Evolutionary conservation across 2,113 vertebrate species (phyloP).

Genomic region (Illadopsis cleaveri): DNA sequence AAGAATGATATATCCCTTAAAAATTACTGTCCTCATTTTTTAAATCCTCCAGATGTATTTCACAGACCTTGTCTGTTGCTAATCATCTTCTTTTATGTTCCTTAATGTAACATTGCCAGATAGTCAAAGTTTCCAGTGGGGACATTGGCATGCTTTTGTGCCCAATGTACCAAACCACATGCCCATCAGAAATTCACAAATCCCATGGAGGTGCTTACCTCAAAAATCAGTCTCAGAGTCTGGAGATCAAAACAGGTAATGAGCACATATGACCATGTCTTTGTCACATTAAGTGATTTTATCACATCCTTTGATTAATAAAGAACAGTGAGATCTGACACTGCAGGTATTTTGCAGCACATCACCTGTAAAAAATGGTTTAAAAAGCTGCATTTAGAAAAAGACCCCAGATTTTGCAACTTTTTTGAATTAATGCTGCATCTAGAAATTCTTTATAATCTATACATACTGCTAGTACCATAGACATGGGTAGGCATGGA

Average conservation of each 20-base stretch:
- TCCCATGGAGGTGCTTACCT: fast-evolving
- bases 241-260: background rate
- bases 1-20: background rate
- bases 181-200: background rate
- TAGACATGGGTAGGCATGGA: background rate
- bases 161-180: background rate
- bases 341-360: background rate
- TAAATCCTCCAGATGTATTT: background rate
- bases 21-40: background rate
- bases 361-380: background rate
- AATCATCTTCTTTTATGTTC: background rate
- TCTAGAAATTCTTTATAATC: background rate
- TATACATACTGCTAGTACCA: background rate
- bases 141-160: background rate
- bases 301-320: background rate
- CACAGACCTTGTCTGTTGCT: background rate
- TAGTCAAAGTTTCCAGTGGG: background rate
- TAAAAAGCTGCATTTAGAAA: background rate
- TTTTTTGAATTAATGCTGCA: background rate
- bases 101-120: background rate
- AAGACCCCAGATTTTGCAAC: background rate
- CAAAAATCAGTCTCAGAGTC: too few species aligned
- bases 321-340: background rate
- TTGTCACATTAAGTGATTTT: background rate
- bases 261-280: background rate